Evolutionary conservation across 2,888 invertebrate species (phyloP), one percentile per base, ranked within the genome.

Genomic region (Nomada hirtipes): DNA sequence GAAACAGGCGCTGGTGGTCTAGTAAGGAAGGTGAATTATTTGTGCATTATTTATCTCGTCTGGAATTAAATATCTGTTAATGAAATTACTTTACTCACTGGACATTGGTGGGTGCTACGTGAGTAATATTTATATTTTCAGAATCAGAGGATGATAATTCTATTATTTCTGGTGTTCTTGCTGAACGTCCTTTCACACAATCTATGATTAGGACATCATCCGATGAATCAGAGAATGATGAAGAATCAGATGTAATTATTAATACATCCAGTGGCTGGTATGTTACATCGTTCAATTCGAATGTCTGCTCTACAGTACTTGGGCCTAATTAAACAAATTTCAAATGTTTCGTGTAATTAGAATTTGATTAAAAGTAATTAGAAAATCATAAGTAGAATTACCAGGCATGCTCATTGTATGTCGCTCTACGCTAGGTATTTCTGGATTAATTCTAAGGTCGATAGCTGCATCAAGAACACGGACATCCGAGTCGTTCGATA

Each of bases 91-190:
- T 20, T 57, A 78, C 85, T 85, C 67, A 88, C 88, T 69, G 75
- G 47, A 55, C 29, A 29, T 73, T 85, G 18, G 82, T 76, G 23
- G 68, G 83, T 4, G 84, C 42, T 61, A 59, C 50, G 29, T 70
- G 75, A 75, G 76, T 26, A 59, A 71, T 20, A 63, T 76, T 75
- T 53, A 74, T 47, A 29, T 86, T 84, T 23, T 88, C 88, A 9
- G 86, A 71, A 59, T 95, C 95, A 2, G 95, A 95, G n/a, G 95
- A 95, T 15, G 95, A 91, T 76, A 96, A 91, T 85, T 96, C 95
- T 23, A 96, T 95, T 1, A 96, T 94, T 91, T 96, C 96, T 0
- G 96, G 96, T 57, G 96, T 96, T 76, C 96, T 94, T 86, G 96
- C 96, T 84, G 95, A 95, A 79, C 95, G 96, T 53, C 96, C 96